Conservation (phyloP, 2,888 invertebrate genomes). For the Rotaria socialis region DNA sequence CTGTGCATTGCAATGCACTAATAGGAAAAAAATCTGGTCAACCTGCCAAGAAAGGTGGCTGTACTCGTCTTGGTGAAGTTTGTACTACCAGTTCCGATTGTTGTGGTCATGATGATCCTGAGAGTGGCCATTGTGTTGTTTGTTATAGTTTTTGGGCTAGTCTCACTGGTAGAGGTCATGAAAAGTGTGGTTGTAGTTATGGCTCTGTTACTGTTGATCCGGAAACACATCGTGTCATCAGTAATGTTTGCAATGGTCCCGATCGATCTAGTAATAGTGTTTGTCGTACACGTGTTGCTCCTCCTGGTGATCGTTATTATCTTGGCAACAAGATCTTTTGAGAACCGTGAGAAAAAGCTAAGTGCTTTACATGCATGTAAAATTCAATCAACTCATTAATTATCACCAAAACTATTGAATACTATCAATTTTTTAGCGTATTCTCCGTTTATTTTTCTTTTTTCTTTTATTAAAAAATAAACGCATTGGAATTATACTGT, state of each 20-base stretch:
- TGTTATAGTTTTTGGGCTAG: background rate
- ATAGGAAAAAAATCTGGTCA: background rate
- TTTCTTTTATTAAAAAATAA: too few species aligned
- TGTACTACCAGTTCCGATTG: background rate
- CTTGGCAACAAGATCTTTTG: too few species aligned
- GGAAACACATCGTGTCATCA: background rate
- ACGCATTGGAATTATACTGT: too few species aligned
- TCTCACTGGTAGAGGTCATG: background rate
- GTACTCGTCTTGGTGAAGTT: background rate
- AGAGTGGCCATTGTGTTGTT: background rate
- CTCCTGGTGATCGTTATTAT: background rate
- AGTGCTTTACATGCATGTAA: too few species aligned
- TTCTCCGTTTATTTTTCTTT: too few species aligned
- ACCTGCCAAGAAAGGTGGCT: background rate
- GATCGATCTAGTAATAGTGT: background rate
- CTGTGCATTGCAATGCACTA: background rate
- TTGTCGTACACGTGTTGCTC: conserved; percentile 15
- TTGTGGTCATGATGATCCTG: background rate
- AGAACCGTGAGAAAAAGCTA: too few species aligned
- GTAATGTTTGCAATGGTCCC: background rate
- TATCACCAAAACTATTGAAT: too few species aligned
- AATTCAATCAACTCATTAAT: too few species aligned
- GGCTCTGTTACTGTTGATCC: background rate
- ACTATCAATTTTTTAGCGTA: too few species aligned
- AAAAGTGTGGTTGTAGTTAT: background rate